Evolutionary conservation across 2,113 vertebrate genomes (phyloP), one percentile per base, ranked within the genome.

Genomic region (Acrocephalus kingi): DNA sequence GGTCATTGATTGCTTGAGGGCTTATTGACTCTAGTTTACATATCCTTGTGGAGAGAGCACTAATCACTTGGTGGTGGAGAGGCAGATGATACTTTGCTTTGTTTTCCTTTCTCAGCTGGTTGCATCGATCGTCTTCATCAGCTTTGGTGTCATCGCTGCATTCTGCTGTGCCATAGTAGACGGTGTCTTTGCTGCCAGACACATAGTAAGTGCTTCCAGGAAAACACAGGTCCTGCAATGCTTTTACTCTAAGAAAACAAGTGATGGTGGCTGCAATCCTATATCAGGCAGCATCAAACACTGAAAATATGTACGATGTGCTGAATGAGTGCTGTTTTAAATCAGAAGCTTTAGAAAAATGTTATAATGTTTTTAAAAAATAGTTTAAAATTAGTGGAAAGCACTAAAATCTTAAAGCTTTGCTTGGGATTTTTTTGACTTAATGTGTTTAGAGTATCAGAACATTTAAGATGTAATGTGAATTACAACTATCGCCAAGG

Each of bases 121-220:
- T 96, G 99, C 99, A 54, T 99, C 99, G 46, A 99, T 99, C 9
- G 99, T 99, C 95, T 99, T 99, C 97, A 99, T 99, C 98, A 99
- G 99, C 97, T 99, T 99, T 66, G 99, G 99, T 4, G 99, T 99
- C 97, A 99, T 99, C 72, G 99, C 99, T 6, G 99, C 99, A 7
- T 99, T 99, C 97, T 99, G 99, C 97, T 99, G 99, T 90, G 99
- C 99, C 83, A 99, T 99, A 68, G 99, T 99, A 11, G 99, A 99
- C 3, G 99, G 99, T 15, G 99, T 99, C 84, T 99, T 99, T 98
- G 99, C 99, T 90, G 98, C 99, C 71, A 99, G 99, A 97, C 99
- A 99, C 97, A 99, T 99, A 74, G 99, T 99, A 97, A 99, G 99
- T 99, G 98, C 86, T 90, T 45, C 90, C 89, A 82, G 68, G 76